A percentile compares a stretch with the other conserved stretches of the same genome.
Conservation (phyloP, 2,113 vertebrate species). For the Meriones unguiculatus region DNA sequence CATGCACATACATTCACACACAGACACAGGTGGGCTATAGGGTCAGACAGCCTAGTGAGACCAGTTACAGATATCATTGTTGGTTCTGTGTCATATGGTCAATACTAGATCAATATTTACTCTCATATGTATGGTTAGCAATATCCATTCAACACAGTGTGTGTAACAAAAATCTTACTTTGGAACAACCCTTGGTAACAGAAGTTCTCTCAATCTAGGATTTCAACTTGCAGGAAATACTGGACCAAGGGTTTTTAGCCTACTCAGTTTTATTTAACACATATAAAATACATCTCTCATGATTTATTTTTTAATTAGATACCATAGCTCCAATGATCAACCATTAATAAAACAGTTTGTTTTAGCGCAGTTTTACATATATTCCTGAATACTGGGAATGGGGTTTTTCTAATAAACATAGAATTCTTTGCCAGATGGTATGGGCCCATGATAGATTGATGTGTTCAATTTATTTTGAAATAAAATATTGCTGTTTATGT, state of each 20-base stretch:
- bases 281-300: not conserved
- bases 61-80: not conserved
- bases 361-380: not conserved
- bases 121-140: not conserved
- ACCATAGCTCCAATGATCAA: not conserved
- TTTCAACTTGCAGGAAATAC: not conserved
- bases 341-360: not conserved
- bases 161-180: not conserved
- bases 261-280: not conserved
- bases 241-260: not conserved
- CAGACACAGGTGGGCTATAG: not conserved
- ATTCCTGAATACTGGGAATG: not conserved
- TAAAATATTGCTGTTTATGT: not conserved
- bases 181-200: not conserved
- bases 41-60: not conserved
- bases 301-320: not conserved
- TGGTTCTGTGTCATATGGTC: not conserved
- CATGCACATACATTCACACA: not conserved
- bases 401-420: not conserved
- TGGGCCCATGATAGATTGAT: not conserved
- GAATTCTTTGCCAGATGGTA: not conserved
- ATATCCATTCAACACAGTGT: not conserved
- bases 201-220: not conserved
- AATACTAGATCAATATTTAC: not conserved
- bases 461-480: not conserved